Conservation (phyloP, 2,888 invertebrate genomes). For the Hesperia comma region DNA sequence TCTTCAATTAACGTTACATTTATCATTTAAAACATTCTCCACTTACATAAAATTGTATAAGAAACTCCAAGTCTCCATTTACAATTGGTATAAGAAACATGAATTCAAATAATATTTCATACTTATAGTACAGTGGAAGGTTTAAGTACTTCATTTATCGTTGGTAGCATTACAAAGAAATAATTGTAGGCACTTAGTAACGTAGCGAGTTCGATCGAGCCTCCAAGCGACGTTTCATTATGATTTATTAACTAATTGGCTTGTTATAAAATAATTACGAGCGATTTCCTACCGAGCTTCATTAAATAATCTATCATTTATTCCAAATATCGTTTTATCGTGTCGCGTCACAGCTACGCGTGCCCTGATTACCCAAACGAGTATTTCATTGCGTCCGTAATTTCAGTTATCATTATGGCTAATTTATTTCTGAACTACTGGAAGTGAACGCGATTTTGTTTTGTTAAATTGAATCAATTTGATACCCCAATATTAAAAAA, state of each 20-base stretch:
- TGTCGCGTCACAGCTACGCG: slow-evolving; percentile 11
- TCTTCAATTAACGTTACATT: no score
- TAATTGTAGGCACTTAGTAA: slow-evolving; percentile 11
- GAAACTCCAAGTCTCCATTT: no score
- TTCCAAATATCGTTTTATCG: slow-evolving; percentile 26
- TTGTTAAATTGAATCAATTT: slow-evolving; percentile 4
- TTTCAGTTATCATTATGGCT: slow-evolving; percentile 32
- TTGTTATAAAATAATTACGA: slow-evolving; percentile 45
- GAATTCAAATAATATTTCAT: no score
- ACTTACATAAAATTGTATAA: no score
- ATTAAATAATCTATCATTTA: slow-evolving; percentile 41
- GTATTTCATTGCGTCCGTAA: slow-evolving; percentile 38
- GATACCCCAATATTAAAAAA: not conserved
- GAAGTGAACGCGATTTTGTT: slow-evolving; percentile 2
- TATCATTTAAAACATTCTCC: no score
- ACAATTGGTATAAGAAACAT: no score
- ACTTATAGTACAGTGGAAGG: no score
- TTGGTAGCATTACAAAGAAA: not conserved
- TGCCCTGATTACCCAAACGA: slow-evolving; percentile 40
- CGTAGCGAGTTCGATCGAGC: slow-evolving; percentile 8
- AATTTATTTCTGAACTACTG: slow-evolving; percentile 22
- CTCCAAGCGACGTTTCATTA: slow-evolving; percentile 39
- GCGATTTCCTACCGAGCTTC: slow-evolving; percentile 41
- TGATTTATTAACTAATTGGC: slow-evolving; percentile 48
- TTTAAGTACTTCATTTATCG: not conserved